Evolutionary conservation across 2,888 invertebrate genomes (phyloP), one percentile per base, ranked within the genome.

Genomic region (Aspidapion aeneum): DNA sequence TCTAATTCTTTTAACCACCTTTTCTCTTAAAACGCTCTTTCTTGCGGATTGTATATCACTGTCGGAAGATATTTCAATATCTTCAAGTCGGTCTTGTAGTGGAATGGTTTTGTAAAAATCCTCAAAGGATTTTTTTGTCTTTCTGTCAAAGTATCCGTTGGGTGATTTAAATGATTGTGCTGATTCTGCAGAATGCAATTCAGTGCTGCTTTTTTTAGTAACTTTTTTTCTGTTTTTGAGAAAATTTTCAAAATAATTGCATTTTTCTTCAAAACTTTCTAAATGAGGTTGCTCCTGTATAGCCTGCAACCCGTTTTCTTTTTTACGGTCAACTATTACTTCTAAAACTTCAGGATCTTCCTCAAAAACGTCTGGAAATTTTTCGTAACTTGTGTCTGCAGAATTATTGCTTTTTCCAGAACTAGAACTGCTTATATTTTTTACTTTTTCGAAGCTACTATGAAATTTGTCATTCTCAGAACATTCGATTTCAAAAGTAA

Each of bases 351-450:
- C 35, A 7, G 35, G 35, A 35, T 35, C 35, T 35, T 21, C 49
- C 1, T 58, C 58, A 51, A 54, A 65, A 0, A 63, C 61, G 51
- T 65, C 65, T 2, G 63, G 63, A 22, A 55, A 65, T 58, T 65
- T 65, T 9, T 63, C 58, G 18, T 65, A 65, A 52, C 65, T 63
- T 2, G 18, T 54, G 7, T 57, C 63, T 16, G 58, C 57, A n/a
- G n/a, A n/a, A 18, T 62, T 57, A 1, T 12, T 12, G 3, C 12
- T 12, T 12, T 35, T 35, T 12, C 12, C 35, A 35, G 35, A 35
- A 35, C 35, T 35, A 3, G 35, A 35, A 12, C 12, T 35, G 12
- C 5, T 35, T 12, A 7, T 35, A 12, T 35, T 12, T 35, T 35
- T 35, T 7, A 35, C 12, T n/a, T n/a, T n/a, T n/a, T n/a, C n/a